Conservation (phyloP, 2,797 vertebrate species). For the Hippoglossus hippoglossus region DNA sequence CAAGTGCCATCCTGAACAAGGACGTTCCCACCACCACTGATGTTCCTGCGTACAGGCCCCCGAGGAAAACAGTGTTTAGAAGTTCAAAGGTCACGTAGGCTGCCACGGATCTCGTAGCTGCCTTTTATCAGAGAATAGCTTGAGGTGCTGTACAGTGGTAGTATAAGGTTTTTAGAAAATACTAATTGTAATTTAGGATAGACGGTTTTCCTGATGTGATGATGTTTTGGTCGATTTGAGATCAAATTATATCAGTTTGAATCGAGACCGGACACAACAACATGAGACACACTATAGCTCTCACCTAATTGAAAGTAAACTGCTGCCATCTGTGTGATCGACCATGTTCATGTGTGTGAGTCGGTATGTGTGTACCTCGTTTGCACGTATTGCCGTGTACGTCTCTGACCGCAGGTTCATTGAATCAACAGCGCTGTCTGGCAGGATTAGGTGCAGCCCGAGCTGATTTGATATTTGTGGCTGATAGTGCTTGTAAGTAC, state of each 20-base stretch:
- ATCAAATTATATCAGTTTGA: background rate
- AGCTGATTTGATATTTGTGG: slow-evolving; percentile 89
- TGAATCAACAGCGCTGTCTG: slow-evolving; percentile 83
- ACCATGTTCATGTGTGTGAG: background rate
- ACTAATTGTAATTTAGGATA: background rate
- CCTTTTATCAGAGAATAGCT: slow-evolving; percentile 1
- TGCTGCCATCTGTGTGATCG: slow-evolving; percentile 13
- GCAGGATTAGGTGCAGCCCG: slow-evolving; percentile 84
- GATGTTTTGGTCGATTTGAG: background rate
- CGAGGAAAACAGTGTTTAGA: slow-evolving; percentile 45
- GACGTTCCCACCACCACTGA: slow-evolving; percentile 66
- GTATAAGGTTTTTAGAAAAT: background rate
- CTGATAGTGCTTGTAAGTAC: slow-evolving; percentile 88
- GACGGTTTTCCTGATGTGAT: background rate
- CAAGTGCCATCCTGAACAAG: slow-evolving; percentile 82
- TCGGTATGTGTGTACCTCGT: slow-evolving; percentile 29
- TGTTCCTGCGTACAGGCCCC: slow-evolving; percentile 51
- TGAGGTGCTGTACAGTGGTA: background rate
- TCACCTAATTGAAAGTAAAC: slow-evolving; percentile 18
- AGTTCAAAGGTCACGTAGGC: slow-evolving; percentile 75
- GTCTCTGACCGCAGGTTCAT: slow-evolving; percentile 82
- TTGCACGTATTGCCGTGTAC: slow-evolving; percentile 54
- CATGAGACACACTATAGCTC: background rate
- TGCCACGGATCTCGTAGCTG: slow-evolving; percentile 41
- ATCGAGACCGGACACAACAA: background rate